Percentiles rank a stretch among this genome's conserved stretches.
These are phyloP conservation scores for Alligator sinensis DNA, from an alignment of 2,113 vertebrate species.

Conservation along the genomic window DNA sequence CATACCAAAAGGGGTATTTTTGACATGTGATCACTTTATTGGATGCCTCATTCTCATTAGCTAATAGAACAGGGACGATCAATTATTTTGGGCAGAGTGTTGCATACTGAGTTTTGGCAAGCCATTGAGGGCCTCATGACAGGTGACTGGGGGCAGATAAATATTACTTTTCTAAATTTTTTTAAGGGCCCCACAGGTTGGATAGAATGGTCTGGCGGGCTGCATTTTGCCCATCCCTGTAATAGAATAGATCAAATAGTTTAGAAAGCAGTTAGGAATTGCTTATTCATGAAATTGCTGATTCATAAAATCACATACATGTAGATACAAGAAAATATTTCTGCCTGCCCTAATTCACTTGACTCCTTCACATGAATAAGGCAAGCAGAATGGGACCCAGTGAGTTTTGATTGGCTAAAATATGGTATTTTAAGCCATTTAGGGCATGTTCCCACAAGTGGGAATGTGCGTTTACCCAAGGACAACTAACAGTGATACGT, in stretches of 20 bases:
- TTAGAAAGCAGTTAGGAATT: neutral
- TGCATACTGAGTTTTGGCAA: too few species aligned
- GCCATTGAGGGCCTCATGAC: too few species aligned
- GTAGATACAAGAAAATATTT: neutral
- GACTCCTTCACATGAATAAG: neutral
- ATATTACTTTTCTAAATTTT: too few species aligned
- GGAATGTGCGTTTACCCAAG: too few species aligned
- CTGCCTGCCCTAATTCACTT: neutral
- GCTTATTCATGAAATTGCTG: neutral
- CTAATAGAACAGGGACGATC: neutral
- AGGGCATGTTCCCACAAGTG: neutral
- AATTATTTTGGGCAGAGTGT: neutral
- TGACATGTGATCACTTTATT: neutral
- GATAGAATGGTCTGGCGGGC: too few species aligned
- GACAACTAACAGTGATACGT: too few species aligned
- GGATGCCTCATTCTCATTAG: neutral
- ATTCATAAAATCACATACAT: neutral
- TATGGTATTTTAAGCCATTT: neutral
- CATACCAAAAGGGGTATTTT: neutral
- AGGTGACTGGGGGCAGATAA: too few species aligned
- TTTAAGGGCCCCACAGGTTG: too few species aligned
- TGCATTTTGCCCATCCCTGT: too few species aligned
- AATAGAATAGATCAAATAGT: too few species aligned
- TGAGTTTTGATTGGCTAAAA: rapidly evolving
- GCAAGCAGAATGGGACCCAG: neutral